These are phyloP conservation scores for Helogale parvula DNA, from an alignment of 2,113 vertebrate genomes.

Conservation along the genomic window DNA sequence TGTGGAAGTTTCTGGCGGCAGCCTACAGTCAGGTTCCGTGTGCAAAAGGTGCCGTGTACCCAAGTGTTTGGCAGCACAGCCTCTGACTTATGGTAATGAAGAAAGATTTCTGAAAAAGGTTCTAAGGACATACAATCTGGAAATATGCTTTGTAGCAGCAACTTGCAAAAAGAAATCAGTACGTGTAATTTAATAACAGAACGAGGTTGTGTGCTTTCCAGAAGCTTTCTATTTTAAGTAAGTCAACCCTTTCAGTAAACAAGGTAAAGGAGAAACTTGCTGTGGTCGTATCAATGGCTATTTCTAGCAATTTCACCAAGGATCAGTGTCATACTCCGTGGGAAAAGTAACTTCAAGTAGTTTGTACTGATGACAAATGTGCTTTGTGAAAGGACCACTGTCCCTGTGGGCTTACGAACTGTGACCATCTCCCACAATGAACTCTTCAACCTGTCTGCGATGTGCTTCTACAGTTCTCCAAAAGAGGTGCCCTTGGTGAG, in stretches of 20 bases:
- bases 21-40: not conserved
- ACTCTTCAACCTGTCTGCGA: not conserved
- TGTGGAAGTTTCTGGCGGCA: not conserved
- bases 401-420: not conserved
- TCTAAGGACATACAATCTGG: not conserved
- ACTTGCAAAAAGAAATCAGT: not conserved
- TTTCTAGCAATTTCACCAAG: slow-evolving; percentile 42
- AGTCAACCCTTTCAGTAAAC: not conserved
- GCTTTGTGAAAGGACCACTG: not conserved
- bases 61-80: not conserved
- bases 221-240: slow-evolving; percentile 52
- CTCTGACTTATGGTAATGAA: not conserved
- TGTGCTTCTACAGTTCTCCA: not conserved
- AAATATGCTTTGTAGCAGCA: not conserved
- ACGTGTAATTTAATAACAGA: not conserved
- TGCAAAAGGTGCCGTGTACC: not conserved
- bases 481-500: not conserved
- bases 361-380: not conserved
- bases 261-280: slow-evolving; percentile 39
- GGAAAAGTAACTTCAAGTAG: not conserved
- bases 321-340: not conserved
- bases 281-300: not conserved
- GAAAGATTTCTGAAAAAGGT: not conserved
- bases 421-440: not conserved
- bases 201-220: not conserved